These are phyloP conservation scores for Acheta domesticus DNA, from an alignment of 2,888 invertebrate species.

Conservation along the genomic window DNA sequence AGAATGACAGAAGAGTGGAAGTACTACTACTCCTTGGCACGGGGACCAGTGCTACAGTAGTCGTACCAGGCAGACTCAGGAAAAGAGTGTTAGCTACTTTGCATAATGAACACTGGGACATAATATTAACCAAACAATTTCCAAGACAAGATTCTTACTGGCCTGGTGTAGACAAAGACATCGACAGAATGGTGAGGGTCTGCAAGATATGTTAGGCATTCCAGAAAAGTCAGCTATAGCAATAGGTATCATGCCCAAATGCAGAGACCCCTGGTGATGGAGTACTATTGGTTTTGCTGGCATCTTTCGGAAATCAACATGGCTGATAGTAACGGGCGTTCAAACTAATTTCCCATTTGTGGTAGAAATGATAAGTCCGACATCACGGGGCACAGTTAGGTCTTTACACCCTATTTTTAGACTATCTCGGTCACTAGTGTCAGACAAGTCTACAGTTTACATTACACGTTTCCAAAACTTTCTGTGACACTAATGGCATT, in stretches of 20 bases:
- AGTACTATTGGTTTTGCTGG: not conserved
- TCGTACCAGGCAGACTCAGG: not conserved
- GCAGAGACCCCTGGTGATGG: not conserved
- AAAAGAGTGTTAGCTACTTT: not conserved
- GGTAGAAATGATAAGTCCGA: too few relatives aligned
- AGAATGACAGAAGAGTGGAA: too few relatives aligned
- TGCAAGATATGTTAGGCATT: not conserved
- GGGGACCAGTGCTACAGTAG: not conserved
- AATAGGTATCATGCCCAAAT: not conserved
- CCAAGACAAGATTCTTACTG: not conserved
- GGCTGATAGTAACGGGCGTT: too few relatives aligned
- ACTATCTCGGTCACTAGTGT: not conserved
- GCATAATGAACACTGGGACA: not conserved
- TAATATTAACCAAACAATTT: not conserved
- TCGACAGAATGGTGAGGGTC: not conserved
- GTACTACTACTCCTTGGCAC: too few relatives aligned
- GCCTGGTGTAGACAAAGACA: not conserved
- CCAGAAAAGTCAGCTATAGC: not conserved
- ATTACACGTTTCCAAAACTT: not conserved
- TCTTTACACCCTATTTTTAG: not conserved
- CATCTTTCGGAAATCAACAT: not conserved
- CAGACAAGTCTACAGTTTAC: not conserved
- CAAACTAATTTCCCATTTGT: too few relatives aligned
- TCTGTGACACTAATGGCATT: not conserved
- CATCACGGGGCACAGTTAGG: too few relatives aligned